A percentile compares a stretch with the other conserved stretches of the same genome.
These are phyloP conservation scores for Bacillus rossius DNA, from an alignment of 1,140 invertebrate species.

Conservation along the genomic window DNA sequence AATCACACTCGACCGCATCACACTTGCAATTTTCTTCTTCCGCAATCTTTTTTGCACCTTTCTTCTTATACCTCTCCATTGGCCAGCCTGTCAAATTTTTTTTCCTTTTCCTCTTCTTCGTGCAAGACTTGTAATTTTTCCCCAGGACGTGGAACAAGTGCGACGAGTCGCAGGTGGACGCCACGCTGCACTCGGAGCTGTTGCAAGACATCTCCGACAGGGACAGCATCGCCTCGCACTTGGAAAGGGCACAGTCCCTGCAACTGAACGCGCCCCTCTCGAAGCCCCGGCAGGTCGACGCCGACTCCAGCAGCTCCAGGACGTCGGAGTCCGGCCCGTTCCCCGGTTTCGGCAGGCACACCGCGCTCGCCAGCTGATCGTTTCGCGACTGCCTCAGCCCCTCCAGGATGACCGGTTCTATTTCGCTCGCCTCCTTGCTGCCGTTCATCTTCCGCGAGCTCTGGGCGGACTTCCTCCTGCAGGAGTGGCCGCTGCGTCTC, in stretches of 20 bases:
- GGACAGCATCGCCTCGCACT: background rate
- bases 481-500: background rate
- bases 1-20: too few relatives aligned
- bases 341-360: background rate
- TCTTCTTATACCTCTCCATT: constrained; percentile 4
- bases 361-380: background rate
- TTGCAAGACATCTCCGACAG: constrained; percentile 10
- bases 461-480: background rate
- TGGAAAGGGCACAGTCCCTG: background rate
- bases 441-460: background rate
- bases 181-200: constrained; percentile 17
- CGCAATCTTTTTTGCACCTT: background rate
- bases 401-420: background rate
- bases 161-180: constrained; percentile 13
- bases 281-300: background rate
- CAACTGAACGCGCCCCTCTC: background rate
- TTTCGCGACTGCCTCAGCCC: background rate
- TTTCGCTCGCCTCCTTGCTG: background rate
- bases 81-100: constrained; percentile 16
- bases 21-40: too few relatives aligned
- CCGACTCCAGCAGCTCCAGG: background rate
- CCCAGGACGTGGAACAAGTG: background rate
- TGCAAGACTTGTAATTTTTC: background rate
- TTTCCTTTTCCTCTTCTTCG: constrained; percentile 12
- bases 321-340: background rate